Percentiles rank a stretch among this genome's conserved stretches.
phyloP scores from a whole-genome alignment of 2,888 invertebrate species.

The Falcaria lacertinaria region DNA sequence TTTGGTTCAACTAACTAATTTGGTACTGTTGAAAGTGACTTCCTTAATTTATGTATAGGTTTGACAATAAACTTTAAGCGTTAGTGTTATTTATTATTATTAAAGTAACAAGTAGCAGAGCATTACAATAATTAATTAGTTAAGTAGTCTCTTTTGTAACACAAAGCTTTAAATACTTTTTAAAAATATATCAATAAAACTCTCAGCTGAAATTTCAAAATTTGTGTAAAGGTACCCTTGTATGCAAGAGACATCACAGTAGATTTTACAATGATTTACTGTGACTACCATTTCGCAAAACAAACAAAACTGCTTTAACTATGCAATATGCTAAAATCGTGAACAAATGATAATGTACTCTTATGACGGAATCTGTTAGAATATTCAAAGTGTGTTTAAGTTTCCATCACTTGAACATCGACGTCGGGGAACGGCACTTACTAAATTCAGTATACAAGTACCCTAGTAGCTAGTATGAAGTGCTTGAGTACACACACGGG shows the following conservation, averaged over 20 bases:
- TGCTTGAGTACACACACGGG: background rate
- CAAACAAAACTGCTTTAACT: constrained; percentile 26
- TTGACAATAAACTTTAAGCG: constrained; percentile 15
- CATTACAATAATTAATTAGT: too few relatives aligned
- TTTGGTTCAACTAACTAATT: constrained; percentile 41
- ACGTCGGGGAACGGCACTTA: constrained; percentile 14
- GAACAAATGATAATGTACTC: constrained; percentile 27
- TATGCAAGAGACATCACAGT: too few relatives aligned
- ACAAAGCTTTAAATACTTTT: too few relatives aligned
- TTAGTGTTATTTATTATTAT: too few relatives aligned
- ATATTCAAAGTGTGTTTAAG: constrained; percentile 28
- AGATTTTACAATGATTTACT: constrained; percentile 7
- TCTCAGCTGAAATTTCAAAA: too few relatives aligned
- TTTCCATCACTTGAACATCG: constrained; percentile 30
- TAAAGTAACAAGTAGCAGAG: too few relatives aligned
- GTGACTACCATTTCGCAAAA: constrained; percentile 27
- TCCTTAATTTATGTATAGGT: constrained; percentile 34
- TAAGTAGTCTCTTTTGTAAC: constrained; percentile 4
- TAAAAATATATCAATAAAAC: too few relatives aligned
- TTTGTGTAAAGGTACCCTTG: too few relatives aligned
- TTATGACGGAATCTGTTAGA: constrained; percentile 31
- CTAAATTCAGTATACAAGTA: constrained; percentile 19
- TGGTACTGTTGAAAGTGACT: constrained; percentile 55
- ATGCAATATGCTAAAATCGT: constrained; percentile 34
- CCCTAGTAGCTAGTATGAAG: constrained; percentile 5